These are phyloP conservation scores for Perithous albicinctus DNA, from an alignment of 2,888 invertebrate species.

Conservation along the genomic window DNA sequence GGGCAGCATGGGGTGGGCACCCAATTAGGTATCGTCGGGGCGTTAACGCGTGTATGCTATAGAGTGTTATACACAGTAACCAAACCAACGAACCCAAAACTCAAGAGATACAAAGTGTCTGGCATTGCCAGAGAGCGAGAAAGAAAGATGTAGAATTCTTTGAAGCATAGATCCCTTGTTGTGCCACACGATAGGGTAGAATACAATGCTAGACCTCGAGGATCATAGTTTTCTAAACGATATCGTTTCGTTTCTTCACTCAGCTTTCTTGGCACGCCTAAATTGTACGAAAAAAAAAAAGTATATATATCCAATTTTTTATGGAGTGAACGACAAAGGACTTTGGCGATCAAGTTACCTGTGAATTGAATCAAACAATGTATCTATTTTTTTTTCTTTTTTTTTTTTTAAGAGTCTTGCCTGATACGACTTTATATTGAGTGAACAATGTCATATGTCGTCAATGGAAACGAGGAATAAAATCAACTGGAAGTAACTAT, in stretches of 20 bases:
- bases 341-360: slow-evolving; percentile 19
- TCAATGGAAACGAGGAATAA: not conserved
- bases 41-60: slow-evolving; percentile 74
- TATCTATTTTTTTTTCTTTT: not conserved
- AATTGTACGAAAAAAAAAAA: slow-evolving; percentile 21
- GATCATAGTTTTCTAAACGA: slow-evolving; percentile 56
- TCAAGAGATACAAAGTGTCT: slow-evolving; percentile 79
- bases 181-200: slow-evolving; percentile 51
- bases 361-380: not conserved
- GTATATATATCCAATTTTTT: too few relatives aligned
- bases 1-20: slow-evolving; percentile 82
- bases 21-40: slow-evolving; percentile 83
- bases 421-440: not conserved
- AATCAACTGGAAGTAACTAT: not conserved
- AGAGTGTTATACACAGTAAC: slow-evolving; percentile 61
- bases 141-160: slow-evolving; percentile 55
- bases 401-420: not conserved
- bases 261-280: slow-evolving; percentile 10
- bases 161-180: slow-evolving; percentile 46
- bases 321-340: not conserved
- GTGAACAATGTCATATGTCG: not conserved
- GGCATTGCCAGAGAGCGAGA: slow-evolving; percentile 55
- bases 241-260: slow-evolving; percentile 52
- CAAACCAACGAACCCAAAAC: slow-evolving; percentile 69
- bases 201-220: slow-evolving; percentile 40